A percentile compares a stretch with the other conserved stretches of the same genome.
These are phyloP conservation scores for Heliornis fulica DNA, from an alignment of 2,113 vertebrate genomes.

Conservation along the genomic window DNA sequence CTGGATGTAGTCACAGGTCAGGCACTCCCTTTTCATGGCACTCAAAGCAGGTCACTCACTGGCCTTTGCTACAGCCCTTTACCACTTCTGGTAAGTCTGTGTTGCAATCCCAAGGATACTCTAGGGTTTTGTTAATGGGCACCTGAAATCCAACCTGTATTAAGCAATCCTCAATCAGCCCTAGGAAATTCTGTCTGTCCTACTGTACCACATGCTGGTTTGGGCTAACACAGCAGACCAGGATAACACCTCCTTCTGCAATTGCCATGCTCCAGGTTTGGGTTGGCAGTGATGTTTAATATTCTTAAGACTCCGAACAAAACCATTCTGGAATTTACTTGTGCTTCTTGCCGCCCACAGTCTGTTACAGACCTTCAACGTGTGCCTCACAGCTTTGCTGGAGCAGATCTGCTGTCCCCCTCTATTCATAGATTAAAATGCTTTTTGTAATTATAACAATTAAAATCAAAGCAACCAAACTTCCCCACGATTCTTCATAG, in stretches of 20 bases:
- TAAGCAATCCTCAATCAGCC: not conserved
- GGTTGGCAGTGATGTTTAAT: not conserved
- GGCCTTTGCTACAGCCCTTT: not conserved
- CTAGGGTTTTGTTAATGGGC: not conserved
- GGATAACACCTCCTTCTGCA: not conserved
- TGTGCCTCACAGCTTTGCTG: not conserved
- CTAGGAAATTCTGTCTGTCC: not conserved
- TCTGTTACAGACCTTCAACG: not conserved
- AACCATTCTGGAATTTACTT: not conserved
- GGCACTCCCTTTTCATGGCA: not conserved
- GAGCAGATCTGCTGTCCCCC: not conserved
- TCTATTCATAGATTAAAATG: not conserved
- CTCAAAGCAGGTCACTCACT: not conserved
- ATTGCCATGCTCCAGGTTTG: not conserved
- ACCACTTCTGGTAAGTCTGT: not conserved
- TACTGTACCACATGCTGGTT: not conserved
- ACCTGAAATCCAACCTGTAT: not conserved
- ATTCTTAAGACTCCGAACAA: not conserved
- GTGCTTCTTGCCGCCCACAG: not conserved
- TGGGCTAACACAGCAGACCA: not conserved
- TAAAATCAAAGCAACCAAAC: not conserved
- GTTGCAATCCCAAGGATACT: not conserved
- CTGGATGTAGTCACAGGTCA: not conserved
- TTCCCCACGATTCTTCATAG: not conserved
- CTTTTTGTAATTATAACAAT: not conserved